A percentile compares a stretch with the other conserved stretches of the same genome.
Evolutionary conservation across 2,888 invertebrate genomes (phyloP).

Genomic region (Sesia bembeciformis): DNA sequence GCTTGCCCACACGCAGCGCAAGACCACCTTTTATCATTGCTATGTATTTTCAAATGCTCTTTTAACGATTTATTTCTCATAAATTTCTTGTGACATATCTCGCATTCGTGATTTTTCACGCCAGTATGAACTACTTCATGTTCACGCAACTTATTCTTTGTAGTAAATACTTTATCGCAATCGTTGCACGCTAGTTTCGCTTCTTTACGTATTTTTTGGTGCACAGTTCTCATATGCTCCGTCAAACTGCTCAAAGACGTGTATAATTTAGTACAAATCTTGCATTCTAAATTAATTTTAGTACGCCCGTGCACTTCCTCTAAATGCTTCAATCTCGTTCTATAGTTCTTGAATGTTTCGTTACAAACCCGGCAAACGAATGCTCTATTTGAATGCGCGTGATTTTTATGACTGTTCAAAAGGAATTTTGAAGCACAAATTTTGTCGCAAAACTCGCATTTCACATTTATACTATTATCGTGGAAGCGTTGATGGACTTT

Average conservation of each 20-base stretch:
- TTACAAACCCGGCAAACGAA: conserved; percentile 65
- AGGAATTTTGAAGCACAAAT: not conserved
- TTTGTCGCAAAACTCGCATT: not conserved
- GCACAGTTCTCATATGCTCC: conserved; percentile 55
- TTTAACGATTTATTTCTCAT: conserved; percentile 57
- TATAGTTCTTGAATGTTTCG: conserved; percentile 61
- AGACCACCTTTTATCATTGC: conserved; percentile 53
- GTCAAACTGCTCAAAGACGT: conserved; percentile 21
- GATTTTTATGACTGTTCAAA: not conserved
- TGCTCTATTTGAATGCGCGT: conserved; percentile 39
- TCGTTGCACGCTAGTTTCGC: conserved; percentile 62
- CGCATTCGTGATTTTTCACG: conserved; percentile 68
- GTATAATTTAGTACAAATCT: conserved; percentile 33
- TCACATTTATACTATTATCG: not conserved
- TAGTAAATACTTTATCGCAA: conserved; percentile 71
- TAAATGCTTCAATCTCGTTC: conserved; percentile 53
- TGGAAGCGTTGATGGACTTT: not conserved
- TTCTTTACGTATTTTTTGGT: conserved; percentile 40
- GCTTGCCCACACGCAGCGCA: conserved; percentile 57
- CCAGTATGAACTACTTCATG: conserved; percentile 72
- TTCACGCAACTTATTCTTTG: conserved; percentile 69
- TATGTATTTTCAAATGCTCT: conserved; percentile 64
- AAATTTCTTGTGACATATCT: conserved; percentile 66
- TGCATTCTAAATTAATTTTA: conserved; percentile 53
- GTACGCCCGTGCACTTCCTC: conserved; percentile 53